phyloP scores from a whole-genome alignment of 2,888 invertebrate genomes.

The Norana najaformis region DNA sequence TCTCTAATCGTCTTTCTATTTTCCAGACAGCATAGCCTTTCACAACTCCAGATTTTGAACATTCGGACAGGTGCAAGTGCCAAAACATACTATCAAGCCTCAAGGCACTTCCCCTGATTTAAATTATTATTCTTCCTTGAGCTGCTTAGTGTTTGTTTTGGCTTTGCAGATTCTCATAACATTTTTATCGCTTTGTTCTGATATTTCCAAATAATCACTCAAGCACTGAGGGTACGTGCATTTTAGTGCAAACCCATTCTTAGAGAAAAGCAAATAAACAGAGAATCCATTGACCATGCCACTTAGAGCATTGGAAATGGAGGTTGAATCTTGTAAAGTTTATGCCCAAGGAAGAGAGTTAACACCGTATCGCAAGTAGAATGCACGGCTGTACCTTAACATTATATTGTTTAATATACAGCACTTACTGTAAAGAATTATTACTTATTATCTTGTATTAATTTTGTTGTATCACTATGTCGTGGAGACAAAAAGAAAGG shows the following conservation, averaged over 20 bases:
- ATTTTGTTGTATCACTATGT: too few relatives aligned
- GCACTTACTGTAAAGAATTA: too few relatives aligned
- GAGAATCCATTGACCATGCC: background rate
- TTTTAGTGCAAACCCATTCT: background rate
- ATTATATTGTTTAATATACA: too few relatives aligned
- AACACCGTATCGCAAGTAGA: background rate
- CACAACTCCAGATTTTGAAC: constrained; percentile 3
- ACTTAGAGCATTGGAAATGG: background rate
- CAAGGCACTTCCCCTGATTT: background rate
- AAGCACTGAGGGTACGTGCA: background rate
- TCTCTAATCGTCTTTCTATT: background rate
- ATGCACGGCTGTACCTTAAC: background rate
- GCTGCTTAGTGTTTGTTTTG: background rate
- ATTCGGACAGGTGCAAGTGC: background rate
- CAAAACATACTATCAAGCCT: background rate
- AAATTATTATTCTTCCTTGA: constrained; percentile 2
- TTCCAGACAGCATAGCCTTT: background rate
- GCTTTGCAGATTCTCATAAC: background rate
- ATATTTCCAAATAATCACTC: constrained; percentile 13
- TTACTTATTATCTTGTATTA: too few relatives aligned
- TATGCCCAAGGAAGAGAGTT: too few relatives aligned
- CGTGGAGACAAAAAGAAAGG: too few relatives aligned
- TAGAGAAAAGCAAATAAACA: background rate
- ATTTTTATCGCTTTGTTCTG: background rate
- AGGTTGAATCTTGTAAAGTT: too few relatives aligned